phyloP scores from a whole-genome alignment of 2,113 vertebrate genomes.

The Aplodontia rufa region DNA sequence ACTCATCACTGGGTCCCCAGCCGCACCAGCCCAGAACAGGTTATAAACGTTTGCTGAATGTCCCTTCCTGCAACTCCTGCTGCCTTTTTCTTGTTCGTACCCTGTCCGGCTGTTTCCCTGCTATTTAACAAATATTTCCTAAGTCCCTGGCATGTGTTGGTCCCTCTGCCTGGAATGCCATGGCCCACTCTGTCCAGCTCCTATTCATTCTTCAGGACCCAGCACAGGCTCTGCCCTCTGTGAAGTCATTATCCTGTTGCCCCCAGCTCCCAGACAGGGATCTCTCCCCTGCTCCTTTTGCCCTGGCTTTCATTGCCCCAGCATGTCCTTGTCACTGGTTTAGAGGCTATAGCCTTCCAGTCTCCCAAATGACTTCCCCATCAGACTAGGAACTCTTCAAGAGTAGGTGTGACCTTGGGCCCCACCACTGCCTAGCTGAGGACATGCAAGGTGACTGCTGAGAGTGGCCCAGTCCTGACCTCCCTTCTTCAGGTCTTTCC shows the following conservation, averaged over 20 bases:
- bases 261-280: background rate
- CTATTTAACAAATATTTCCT: background rate
- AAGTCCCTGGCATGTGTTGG: background rate
- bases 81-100: background rate
- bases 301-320: background rate
- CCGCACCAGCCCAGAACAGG: background rate
- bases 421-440: background rate
- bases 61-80: background rate
- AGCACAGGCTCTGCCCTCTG: background rate
- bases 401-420: background rate
- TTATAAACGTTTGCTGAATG: background rate
- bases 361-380: background rate
- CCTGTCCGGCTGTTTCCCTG: background rate
- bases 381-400: background rate
- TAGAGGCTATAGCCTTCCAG: background rate
- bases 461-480: background rate
- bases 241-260: background rate
- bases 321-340: background rate
- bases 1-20: background rate
- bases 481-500: background rate
- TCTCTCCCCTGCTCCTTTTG: background rate
- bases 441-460: accelerated
- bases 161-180: background rate
- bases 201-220: background rate
- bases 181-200: background rate